Conservation (phyloP, 2,888 invertebrate species). For the Aporophyla lueneburgensis region DNA sequence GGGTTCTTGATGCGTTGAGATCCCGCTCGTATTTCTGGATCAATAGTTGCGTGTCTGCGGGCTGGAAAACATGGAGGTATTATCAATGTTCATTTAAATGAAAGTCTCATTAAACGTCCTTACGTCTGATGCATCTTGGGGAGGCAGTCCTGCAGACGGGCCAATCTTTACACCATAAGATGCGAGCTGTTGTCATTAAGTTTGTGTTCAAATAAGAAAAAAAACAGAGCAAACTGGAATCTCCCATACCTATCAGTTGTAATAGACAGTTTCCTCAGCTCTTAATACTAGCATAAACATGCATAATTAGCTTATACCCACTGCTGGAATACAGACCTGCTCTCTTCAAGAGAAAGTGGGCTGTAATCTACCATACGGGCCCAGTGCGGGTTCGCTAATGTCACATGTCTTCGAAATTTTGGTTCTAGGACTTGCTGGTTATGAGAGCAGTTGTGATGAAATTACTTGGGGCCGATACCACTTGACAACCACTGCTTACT, state of each 20-base stretch:
- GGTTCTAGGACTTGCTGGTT: too few relatives aligned
- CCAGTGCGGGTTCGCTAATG: too few relatives aligned
- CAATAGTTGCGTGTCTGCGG: not conserved
- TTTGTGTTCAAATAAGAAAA: not conserved
- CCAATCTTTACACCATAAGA: not conserved
- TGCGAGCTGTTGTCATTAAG: not conserved
- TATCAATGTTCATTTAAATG: not conserved
- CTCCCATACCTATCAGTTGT: not conserved
- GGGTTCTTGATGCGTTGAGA: slow-evolving; percentile 33
- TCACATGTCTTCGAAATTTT: too few relatives aligned
- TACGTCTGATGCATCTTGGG: not conserved
- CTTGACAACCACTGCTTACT: too few relatives aligned
- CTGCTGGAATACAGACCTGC: too few relatives aligned
- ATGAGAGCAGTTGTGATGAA: too few relatives aligned
- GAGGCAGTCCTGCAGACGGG: not conserved
- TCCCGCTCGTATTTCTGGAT: slow-evolving; percentile 39
- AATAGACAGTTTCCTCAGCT: too few relatives aligned
- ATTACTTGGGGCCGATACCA: too few relatives aligned
- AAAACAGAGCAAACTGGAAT: not conserved
- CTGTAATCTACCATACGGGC: too few relatives aligned
- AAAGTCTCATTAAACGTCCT: not conserved
- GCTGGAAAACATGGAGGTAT: slow-evolving; percentile 11
- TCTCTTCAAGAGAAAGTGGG: too few relatives aligned
- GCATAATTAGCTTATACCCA: too few relatives aligned
- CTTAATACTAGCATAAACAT: too few relatives aligned